A percentile compares a stretch with the other conserved stretches of the same genome.
These are phyloP conservation scores for Bambusicola thoracicus DNA, from an alignment of 2,113 vertebrate species.

Conservation along the genomic window DNA sequence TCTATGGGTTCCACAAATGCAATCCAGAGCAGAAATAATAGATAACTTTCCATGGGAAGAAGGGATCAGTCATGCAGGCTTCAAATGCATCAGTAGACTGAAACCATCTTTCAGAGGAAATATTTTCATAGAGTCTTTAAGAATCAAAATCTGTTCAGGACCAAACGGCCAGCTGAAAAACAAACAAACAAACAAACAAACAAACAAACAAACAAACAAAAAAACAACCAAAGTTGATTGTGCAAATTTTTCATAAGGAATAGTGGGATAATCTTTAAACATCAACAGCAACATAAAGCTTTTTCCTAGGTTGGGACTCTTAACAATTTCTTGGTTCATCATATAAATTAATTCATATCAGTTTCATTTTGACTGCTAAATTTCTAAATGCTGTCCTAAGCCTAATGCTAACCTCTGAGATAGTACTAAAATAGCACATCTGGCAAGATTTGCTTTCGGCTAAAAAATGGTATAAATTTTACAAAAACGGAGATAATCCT, in stretches of 20 bases:
- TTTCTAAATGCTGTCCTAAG: not conserved
- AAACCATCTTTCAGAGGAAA: not conserved
- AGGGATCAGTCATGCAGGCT: not conserved
- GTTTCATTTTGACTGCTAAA: not conserved
- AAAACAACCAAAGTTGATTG: not conserved
- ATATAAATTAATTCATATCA: not conserved
- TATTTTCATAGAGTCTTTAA: not conserved
- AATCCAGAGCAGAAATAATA: not conserved
- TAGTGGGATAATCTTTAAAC: not conserved
- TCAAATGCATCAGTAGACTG: not conserved
- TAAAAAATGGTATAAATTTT: not conserved
- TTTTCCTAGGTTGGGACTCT: not conserved
- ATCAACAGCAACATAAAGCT: not conserved
- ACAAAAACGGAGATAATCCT: not conserved
- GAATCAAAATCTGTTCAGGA: not conserved
- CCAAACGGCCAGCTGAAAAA: not conserved
- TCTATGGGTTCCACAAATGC: not conserved
- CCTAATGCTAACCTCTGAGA: not conserved
- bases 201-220: too few relatives aligned
- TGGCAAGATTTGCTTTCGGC: slow-evolving; percentile 2
- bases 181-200: too few relatives aligned
- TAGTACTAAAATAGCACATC: not conserved
- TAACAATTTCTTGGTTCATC: not conserved
- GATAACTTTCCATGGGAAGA: not conserved
- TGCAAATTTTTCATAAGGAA: not conserved